A percentile compares a stretch with the other conserved stretches of the same genome.
Conservation (phyloP, 2,797 vertebrate genomes). For the Acipenser oxyrinchus region DNA sequence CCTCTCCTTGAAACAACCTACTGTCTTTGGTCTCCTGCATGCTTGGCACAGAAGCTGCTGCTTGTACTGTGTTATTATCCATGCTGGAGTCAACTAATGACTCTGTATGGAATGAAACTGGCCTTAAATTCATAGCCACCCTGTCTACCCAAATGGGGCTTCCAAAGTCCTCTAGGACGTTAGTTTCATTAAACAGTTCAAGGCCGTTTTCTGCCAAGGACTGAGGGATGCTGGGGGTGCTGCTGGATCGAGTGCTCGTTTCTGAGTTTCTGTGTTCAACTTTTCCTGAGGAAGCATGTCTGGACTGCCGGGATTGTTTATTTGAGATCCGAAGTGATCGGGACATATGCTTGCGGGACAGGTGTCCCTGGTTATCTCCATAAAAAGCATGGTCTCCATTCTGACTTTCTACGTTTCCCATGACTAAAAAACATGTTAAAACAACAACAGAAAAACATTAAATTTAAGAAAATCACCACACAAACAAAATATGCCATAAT, state of each 20-base stretch:
- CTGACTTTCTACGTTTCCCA: constrained; percentile 96
- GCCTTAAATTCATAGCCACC: constrained; percentile 78
- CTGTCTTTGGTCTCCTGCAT: constrained; percentile 61
- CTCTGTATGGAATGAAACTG: constrained; percentile 79
- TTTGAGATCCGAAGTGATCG: constrained; percentile 80
- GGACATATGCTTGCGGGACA: constrained; percentile 82
- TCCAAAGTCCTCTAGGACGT: constrained; percentile 71
- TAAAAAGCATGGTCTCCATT: constrained; percentile 75
- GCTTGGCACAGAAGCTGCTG: constrained; percentile 65
- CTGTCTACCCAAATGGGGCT: constrained; percentile 84
- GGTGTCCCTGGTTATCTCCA: constrained; percentile 61
- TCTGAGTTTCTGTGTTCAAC: constrained; percentile 74
- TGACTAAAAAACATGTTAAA: constrained; percentile 53
- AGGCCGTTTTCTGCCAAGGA: constrained; percentile 83
- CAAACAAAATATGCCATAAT: neutral
- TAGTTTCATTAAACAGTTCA: constrained; percentile 72
- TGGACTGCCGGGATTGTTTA: constrained; percentile 63
- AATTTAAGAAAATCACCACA: constrained; percentile 2
- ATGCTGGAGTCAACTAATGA: constrained; percentile 65
- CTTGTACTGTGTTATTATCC: constrained; percentile 61
- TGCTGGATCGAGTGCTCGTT: constrained; percentile 87
- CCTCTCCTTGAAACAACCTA: constrained; percentile 31
- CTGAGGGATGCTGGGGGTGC: constrained; percentile 93
- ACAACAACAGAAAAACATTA: constrained; percentile 5
- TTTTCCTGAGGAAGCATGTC: constrained; percentile 77